Percentiles rank a stretch among this genome's conserved stretches.
Evolutionary conservation across 1,140 invertebrate genomes (phyloP).

Genomic region (Zelostemma sp.): DNA sequence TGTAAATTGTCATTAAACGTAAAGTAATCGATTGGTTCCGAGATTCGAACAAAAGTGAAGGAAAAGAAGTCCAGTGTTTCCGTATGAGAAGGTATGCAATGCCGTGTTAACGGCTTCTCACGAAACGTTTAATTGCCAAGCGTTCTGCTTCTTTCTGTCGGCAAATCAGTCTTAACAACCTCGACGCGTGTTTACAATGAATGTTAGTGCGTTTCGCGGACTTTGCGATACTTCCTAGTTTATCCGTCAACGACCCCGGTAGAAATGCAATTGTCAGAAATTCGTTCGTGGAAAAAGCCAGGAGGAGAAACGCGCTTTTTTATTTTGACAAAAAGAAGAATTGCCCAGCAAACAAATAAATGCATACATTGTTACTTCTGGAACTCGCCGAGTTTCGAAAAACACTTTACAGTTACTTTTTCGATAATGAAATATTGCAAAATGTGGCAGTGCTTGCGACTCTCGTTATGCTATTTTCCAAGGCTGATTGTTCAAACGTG

Average conservation of each 20-base stretch:
- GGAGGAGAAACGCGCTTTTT: not conserved
- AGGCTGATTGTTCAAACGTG: slow-evolving; percentile 51
- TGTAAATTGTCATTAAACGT: too few species aligned
- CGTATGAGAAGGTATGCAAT: slow-evolving; percentile 23
- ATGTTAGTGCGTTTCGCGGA: slow-evolving; percentile 12
- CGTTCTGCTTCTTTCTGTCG: slow-evolving; percentile 29
- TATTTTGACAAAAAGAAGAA: not conserved
- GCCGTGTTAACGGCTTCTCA: slow-evolving; percentile 24
- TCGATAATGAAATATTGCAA: slow-evolving; percentile 9
- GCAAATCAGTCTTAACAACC: slow-evolving; percentile 18
- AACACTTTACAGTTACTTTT: not conserved
- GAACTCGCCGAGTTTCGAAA: not conserved
- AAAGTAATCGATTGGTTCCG: too few species aligned
- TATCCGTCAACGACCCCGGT: not conserved
- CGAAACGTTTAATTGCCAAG: slow-evolving; percentile 37
- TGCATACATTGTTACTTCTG: not conserved
- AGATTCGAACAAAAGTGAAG: too few species aligned
- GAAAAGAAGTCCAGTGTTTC: slow-evolving; percentile 13
- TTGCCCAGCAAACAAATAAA: not conserved
- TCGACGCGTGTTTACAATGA: slow-evolving; percentile 21
- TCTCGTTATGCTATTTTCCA: slow-evolving; percentile 42
- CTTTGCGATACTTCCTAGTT: slow-evolving; percentile 1
- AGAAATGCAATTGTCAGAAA: not conserved
- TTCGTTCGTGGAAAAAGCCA: not conserved
- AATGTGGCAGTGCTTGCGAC: slow-evolving; percentile 2